Percentiles rank a stretch among this genome's conserved stretches.
Evolutionary conservation across 1,140 invertebrate genomes (phyloP).

Genomic region (Drosophila guanche): DNA sequence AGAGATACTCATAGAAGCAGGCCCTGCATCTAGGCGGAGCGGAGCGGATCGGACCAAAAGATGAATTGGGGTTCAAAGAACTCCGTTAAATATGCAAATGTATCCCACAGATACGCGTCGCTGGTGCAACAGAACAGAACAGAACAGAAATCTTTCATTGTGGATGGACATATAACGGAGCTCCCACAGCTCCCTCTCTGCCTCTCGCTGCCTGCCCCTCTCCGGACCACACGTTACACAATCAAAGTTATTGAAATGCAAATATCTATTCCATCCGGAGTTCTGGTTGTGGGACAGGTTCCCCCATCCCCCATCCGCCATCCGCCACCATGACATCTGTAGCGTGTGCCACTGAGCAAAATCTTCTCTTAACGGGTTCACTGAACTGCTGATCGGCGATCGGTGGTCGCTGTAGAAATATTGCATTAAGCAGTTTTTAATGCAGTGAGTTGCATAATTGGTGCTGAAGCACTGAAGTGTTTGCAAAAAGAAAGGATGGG

Average conservation of each 20-base stretch:
- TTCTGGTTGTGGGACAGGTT: neutral
- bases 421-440: constrained; percentile 21
- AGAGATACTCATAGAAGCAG: constrained; percentile 8
- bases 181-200: constrained; percentile 2
- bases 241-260: constrained; percentile 73
- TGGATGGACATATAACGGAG: constrained; percentile 64
- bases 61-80: constrained; percentile 69
- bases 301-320: neutral
- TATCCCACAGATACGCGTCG: constrained; percentile 72
- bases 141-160: constrained; percentile 46
- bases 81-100: constrained; percentile 70
- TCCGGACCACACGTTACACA: constrained; percentile 46
- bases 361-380: constrained; percentile 53
- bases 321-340: neutral
- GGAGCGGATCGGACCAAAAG: neutral
- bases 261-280: constrained; percentile 47
- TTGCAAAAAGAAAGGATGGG: neutral
- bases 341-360: constrained; percentile 28
- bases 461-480: neutral
- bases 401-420: constrained; percentile 7
- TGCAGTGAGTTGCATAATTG: constrained; percentile 22
- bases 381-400: constrained; percentile 31
- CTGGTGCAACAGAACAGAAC: constrained; percentile 33
- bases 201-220: too few relatives aligned
- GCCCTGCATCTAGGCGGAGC: constrained; percentile 28